phyloP scores from a whole-genome alignment of 2,113 vertebrate species.

The Catharus bicknelli region DNA sequence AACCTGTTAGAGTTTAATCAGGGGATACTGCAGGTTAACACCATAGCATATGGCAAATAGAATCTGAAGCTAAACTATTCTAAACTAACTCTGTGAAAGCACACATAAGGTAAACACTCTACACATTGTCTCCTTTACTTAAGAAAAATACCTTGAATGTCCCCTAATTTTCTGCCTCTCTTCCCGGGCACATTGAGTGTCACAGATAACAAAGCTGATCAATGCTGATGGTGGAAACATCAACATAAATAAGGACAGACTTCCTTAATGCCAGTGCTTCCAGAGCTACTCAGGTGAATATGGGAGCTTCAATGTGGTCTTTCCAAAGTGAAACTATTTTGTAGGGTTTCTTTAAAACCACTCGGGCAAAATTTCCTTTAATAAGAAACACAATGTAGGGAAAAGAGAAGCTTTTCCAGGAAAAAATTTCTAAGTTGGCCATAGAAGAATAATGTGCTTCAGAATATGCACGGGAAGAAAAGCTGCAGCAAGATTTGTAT shows the following conservation, averaged over 20 bases:
- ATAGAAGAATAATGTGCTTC: not conserved
- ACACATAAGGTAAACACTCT: not conserved
- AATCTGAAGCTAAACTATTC: not conserved
- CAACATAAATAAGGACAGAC: not conserved
- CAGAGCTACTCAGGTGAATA: not conserved
- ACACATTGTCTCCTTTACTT: not conserved
- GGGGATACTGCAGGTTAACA: not conserved
- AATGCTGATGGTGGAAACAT: not conserved
- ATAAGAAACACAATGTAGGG: not conserved
- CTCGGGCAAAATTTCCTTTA: not conserved
- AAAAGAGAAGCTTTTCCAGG: not conserved
- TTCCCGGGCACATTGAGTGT: not conserved
- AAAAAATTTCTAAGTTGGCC: not conserved
- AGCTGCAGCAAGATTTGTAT: not conserved
- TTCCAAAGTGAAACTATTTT: not conserved
- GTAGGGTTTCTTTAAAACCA: not conserved
- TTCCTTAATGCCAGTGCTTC: not conserved
- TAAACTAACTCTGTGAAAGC: not conserved
- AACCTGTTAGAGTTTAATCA: not conserved
- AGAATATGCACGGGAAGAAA: not conserved
- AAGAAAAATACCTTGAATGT: not conserved
- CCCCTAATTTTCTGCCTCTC: not conserved
- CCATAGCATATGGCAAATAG: not conserved
- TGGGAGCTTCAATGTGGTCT: not conserved
- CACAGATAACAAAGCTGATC: not conserved